Evolutionary conservation across 1,140 invertebrate genomes (phyloP).

Genomic region (Macrobrachium rosenbergii): DNA sequence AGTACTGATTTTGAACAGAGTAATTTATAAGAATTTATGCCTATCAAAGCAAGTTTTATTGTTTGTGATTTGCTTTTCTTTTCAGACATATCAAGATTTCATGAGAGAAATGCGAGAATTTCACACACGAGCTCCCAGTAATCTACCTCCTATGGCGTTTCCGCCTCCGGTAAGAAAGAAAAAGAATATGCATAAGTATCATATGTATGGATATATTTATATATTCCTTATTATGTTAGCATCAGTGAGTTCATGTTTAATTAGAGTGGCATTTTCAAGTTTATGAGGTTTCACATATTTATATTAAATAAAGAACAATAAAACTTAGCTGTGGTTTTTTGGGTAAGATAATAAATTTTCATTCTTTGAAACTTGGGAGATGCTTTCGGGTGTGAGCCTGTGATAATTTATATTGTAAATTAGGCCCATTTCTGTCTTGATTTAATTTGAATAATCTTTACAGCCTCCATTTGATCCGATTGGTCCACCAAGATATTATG

Average conservation of each 20-base stretch:
- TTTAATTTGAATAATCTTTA: conserved; percentile 68
- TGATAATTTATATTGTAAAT: not conserved
- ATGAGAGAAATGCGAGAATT: conserved; percentile 70
- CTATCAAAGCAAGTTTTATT: no score
- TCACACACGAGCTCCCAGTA: conserved; percentile 74
- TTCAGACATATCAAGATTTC: conserved; percentile 65
- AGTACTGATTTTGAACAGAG: no score
- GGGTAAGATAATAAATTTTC: no score
- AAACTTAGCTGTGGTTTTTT: not conserved
- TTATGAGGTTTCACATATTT: not conserved
- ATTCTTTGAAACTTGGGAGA: no score
- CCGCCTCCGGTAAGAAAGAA: conserved; percentile 58
- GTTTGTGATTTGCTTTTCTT: conserved; percentile 11
- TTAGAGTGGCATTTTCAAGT: not conserved
- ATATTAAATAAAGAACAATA: not conserved
- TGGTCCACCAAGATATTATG: conserved; percentile 84
- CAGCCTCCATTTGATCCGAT: conserved; percentile 79
- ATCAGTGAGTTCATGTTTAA: not conserved
- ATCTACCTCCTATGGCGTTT: conserved; percentile 72
- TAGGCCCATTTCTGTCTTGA: conserved; percentile 74
- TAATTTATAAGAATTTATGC: no score
- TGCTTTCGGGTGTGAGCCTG: conserved; percentile 77
- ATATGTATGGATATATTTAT: conserved; percentile 83
- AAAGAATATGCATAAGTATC: conserved; percentile 73
- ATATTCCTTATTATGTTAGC: conserved; percentile 68